Conservation (phyloP, 2,888 invertebrate genomes). For the Amitus sp. region DNA sequence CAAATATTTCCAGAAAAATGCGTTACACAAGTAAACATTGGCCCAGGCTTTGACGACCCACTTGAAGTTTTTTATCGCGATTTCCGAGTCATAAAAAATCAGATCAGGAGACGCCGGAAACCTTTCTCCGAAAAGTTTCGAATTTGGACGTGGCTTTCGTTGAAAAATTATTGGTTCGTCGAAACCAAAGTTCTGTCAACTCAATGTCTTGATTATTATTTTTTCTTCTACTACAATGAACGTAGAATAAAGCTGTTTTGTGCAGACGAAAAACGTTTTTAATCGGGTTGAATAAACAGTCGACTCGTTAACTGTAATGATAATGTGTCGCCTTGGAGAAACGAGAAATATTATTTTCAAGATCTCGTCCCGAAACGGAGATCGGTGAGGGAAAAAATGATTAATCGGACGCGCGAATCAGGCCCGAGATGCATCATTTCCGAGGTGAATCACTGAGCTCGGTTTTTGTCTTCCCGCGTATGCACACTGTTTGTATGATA, state of each 20-base stretch:
- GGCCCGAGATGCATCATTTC: not conserved
- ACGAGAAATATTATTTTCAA: not conserved
- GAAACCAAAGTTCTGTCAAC: too few species aligned
- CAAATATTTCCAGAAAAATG: not conserved
- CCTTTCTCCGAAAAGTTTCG: not conserved
- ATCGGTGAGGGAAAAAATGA: not conserved
- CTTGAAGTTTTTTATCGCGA: conserved; percentile 3
- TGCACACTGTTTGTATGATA: not conserved
- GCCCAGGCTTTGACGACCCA: not conserved
- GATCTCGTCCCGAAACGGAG: not conserved
- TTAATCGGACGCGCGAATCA: not conserved
- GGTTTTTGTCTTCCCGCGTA: not conserved
- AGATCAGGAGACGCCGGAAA: conserved; percentile 17
- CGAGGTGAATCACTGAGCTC: not conserved
- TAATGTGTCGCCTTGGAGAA: not conserved
- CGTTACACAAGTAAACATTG: not conserved
- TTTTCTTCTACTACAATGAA: not conserved
- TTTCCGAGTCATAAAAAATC: conserved; percentile 8
- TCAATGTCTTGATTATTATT: too few species aligned
- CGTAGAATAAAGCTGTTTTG: not conserved
- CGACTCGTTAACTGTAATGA: not conserved
- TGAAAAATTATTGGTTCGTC: too few species aligned
- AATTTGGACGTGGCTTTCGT: too few species aligned
- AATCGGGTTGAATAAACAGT: not conserved
- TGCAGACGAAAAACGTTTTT: not conserved